Evolutionary conservation across 2,888 invertebrate genomes (phyloP).

Genomic region (Sinopyrophorus schimmeli): DNA sequence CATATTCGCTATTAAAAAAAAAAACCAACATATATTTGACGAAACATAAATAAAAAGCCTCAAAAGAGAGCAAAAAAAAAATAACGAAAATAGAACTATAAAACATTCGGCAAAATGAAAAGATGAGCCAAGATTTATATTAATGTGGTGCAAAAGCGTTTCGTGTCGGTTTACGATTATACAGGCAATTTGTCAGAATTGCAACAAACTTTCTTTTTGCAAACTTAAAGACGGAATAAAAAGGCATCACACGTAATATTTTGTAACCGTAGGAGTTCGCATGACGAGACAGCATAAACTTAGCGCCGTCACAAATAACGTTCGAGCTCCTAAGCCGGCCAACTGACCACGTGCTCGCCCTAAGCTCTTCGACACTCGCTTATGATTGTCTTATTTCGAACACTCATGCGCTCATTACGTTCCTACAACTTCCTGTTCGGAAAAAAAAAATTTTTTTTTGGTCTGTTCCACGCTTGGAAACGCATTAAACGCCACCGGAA

Average conservation of each 20-base stretch:
- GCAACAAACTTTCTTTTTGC: conserved; percentile 7
- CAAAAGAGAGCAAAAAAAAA: too few species aligned
- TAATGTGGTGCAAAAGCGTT: too few species aligned
- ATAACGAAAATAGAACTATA: too few species aligned
- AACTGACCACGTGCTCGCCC: conserved; percentile 28
- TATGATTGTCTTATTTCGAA: conserved; percentile 37
- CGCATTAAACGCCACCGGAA: conserved; percentile 40
- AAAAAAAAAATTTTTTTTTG: conserved; percentile 35
- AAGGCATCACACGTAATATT: conserved; percentile 17
- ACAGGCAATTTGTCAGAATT: conserved; percentile 11
- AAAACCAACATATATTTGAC: too few species aligned
- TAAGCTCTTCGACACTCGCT: conserved; percentile 21
- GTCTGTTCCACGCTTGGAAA: conserved; percentile 37
- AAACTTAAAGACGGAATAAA: conserved; percentile 8
- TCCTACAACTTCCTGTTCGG: conserved; percentile 41
- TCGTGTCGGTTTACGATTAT: conserved; percentile 10
- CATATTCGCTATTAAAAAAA: too few species aligned
- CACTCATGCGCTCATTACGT: conserved; percentile 37
- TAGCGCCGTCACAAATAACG: conserved; percentile 27
- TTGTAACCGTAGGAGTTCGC: conserved; percentile 21
- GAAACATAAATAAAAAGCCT: too few species aligned
- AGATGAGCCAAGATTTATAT: too few species aligned
- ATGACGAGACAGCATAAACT: conserved; percentile 24
- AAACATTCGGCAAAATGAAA: too few species aligned
- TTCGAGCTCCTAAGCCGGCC: conserved; percentile 9